Percentiles rank a stretch among this genome's conserved stretches.
These are phyloP conservation scores for Scylla paramamosain DNA, from an alignment of 1,140 invertebrate genomes.

Conservation along the genomic window DNA sequence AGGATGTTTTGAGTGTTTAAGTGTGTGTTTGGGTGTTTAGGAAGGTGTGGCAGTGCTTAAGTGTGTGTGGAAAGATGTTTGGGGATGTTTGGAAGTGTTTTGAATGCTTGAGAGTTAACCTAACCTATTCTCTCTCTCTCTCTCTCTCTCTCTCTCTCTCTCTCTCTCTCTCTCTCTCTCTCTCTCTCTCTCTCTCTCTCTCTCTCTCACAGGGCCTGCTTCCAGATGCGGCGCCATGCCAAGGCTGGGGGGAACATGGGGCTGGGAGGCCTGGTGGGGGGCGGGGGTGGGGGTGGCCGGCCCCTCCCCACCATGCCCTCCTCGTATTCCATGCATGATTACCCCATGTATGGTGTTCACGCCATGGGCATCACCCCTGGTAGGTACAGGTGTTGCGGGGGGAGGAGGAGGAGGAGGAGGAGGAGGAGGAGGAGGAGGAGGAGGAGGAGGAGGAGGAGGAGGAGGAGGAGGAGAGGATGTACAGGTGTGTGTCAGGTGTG, in stretches of 20 bases:
- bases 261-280: constrained; percentile 76
- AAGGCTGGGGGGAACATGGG: constrained; percentile 79
- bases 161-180: no score
- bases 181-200: no score
- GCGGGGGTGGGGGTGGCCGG: constrained; percentile 80
- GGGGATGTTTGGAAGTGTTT: no score
- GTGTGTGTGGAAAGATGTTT: no score
- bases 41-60: no score
- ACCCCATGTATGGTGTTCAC: constrained; percentile 92
- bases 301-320: constrained; percentile 92
- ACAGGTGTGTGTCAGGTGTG: background rate
- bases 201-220: constrained; percentile 87
- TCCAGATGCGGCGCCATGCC: constrained; percentile 92
- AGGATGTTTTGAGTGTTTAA: no score
- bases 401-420: background rate
- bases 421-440: background rate
- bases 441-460: background rate
- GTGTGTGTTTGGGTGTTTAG: no score
- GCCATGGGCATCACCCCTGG: constrained; percentile 88
- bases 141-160: no score
- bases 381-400: background rate
- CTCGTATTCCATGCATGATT: constrained; percentile 96
- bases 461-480: background rate
- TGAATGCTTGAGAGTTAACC: no score
- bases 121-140: no score